Conservation (phyloP, 2,797 vertebrate genomes). For the Scomberomorus guttatus region DNA sequence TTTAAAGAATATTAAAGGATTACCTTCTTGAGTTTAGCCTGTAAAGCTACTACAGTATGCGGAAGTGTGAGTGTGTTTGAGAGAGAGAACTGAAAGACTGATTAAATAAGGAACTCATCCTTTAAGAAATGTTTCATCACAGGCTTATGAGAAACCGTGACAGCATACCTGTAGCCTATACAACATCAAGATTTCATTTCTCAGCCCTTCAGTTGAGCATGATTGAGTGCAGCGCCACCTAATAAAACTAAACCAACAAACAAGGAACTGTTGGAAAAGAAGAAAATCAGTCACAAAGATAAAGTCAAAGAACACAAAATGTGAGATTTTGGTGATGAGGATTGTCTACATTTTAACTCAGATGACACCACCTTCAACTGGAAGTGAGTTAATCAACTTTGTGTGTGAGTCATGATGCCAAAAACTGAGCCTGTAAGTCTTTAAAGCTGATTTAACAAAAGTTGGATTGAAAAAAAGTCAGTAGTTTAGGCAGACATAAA, state of each 20-base stretch:
- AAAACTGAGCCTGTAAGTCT: not conserved
- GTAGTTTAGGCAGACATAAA: not conserved
- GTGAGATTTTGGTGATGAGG: not conserved
- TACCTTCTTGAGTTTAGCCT: not conserved
- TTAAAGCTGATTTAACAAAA: not conserved
- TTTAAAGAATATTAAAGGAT: not conserved
- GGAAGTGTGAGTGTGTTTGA: not conserved
- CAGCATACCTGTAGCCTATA: not conserved
- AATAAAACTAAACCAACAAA: not conserved
- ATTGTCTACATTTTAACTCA: not conserved
- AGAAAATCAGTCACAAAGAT: not conserved
- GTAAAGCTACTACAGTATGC: not conserved
- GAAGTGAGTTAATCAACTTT: not conserved
- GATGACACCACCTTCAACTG: not conserved
- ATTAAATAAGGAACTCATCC: not conserved
- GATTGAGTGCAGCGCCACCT: not conserved
- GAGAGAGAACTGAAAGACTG: not conserved
- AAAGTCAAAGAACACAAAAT: not conserved
- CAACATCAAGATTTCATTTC: not conserved
- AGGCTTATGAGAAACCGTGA: not conserved
- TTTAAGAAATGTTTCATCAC: not conserved
- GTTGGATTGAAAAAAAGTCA: not conserved
- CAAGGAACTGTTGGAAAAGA: not conserved
- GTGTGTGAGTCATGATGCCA: constrained; percentile 2
- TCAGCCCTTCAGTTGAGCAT: not conserved